Percentiles rank a stretch among this genome's conserved stretches.
Conservation (phyloP, 64 coral and sea anemone species). For the Porites australiensis region DNA sequence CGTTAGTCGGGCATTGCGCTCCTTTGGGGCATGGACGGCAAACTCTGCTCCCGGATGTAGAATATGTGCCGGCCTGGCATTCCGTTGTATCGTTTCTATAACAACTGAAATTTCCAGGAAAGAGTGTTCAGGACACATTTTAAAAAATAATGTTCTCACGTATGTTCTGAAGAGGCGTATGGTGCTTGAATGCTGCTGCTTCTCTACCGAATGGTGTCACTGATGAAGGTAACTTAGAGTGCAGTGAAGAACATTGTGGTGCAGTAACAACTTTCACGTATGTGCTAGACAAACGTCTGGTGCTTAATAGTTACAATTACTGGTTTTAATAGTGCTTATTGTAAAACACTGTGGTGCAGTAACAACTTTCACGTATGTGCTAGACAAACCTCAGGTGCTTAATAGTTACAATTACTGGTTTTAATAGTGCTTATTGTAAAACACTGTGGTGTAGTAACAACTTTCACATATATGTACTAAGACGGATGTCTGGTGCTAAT, state of each 20-base stretch:
- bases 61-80: conserved; percentile 56
- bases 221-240: no score
- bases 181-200: background rate
- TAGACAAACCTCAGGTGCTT: background rate
- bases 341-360: no score
- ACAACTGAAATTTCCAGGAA: conserved; percentile 24
- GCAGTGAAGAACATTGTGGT: no score
- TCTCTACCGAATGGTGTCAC: no score
- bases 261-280: no score
- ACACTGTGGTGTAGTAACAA: no score
- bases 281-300: background rate
- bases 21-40: conserved; percentile 65
- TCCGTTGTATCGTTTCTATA: background rate
- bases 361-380: no score
- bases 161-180: no score
- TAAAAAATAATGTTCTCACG: background rate
- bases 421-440: no score
- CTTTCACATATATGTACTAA: no score
- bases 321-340: no score
- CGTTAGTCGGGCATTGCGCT: conserved; percentile 34
- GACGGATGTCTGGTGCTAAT: no score
- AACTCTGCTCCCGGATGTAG: conserved; percentile 28
- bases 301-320: background rate
- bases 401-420: background rate
- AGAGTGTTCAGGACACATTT: background rate